phyloP scores from a whole-genome alignment of 2,888 invertebrate genomes.

The Himalopsyche japonica region DNA sequence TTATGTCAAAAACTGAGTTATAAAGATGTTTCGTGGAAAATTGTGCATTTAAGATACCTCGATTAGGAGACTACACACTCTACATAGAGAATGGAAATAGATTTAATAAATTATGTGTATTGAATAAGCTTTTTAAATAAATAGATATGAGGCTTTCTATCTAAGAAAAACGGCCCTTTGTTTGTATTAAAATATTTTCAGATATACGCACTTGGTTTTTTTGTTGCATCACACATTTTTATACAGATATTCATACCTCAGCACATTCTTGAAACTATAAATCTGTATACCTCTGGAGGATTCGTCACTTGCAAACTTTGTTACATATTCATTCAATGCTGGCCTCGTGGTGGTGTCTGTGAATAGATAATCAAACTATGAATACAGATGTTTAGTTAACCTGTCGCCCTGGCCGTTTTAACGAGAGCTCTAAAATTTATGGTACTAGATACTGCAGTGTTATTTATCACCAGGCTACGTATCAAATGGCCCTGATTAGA shows the following conservation, averaged over 20 bases:
- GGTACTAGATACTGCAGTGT: slow-evolving; percentile 26
- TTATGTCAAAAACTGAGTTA: too few relatives aligned
- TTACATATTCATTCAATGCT: not conserved
- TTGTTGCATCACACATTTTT: not conserved
- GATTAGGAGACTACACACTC: too few relatives aligned
- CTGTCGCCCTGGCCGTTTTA: slow-evolving; percentile 26
- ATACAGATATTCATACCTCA: not conserved
- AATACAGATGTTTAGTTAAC: slow-evolving; percentile 38
- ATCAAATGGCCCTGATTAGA: not conserved
- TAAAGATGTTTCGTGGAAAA: too few relatives aligned
- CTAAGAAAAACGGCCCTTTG: too few relatives aligned
- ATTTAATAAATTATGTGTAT: too few relatives aligned
- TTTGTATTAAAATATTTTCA: too few relatives aligned
- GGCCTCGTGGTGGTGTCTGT: slow-evolving; percentile 12
- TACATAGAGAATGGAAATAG: too few relatives aligned
- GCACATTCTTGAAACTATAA: not conserved
- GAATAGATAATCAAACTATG: slow-evolving; percentile 40
- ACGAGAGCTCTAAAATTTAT: slow-evolving; percentile 37
- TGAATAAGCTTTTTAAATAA: too few relatives aligned
- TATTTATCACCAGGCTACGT: slow-evolving; percentile 28
- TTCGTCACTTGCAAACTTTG: not conserved
- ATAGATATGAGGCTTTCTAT: too few relatives aligned
- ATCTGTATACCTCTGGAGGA: not conserved
- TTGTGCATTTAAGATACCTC: too few relatives aligned
- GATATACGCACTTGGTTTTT: not conserved